These are phyloP conservation scores for Crematogaster levior DNA, from an alignment of 2,888 invertebrate genomes.

Conservation along the genomic window DNA sequence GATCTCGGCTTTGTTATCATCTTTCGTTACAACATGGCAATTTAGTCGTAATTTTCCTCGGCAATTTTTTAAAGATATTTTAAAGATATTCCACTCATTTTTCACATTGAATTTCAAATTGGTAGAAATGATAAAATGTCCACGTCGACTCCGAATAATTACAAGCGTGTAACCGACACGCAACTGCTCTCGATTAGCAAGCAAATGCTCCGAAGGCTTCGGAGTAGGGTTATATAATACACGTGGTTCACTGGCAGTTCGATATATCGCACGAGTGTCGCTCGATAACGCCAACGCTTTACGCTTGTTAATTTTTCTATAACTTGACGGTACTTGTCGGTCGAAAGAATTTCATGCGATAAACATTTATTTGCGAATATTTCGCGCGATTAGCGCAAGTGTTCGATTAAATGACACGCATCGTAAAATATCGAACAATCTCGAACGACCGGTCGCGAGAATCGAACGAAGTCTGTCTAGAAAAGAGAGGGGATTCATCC, in stretches of 20 bases:
- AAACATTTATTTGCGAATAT: not conserved
- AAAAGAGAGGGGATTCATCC: not conserved
- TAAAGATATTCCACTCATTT: too few species aligned
- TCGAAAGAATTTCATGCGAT: not conserved
- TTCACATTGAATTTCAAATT: not conserved
- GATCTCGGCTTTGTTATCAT: not conserved
- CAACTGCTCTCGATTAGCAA: not conserved
- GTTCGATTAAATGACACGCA: not conserved
- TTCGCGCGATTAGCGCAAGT: not conserved
- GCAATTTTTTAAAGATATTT: not conserved
- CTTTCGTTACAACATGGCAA: not conserved
- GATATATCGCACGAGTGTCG: conserved; percentile 12
- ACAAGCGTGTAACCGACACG: not conserved
- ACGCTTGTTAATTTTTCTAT: not conserved
- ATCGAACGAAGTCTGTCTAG: not conserved
- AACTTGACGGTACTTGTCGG: not conserved
- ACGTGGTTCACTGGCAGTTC: not conserved
- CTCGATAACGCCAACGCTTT: not conserved
- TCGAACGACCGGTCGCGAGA: not conserved
- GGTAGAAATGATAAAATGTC: not conserved
- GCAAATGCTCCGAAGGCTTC: not conserved
- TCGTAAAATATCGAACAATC: conserved; percentile 3
- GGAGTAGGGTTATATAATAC: conserved; percentile 5
- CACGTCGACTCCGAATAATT: not conserved
- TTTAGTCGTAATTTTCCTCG: not conserved